These are phyloP conservation scores for Agriopis marginaria DNA, from an alignment of 2,888 invertebrate genomes.

Conservation along the genomic window DNA sequence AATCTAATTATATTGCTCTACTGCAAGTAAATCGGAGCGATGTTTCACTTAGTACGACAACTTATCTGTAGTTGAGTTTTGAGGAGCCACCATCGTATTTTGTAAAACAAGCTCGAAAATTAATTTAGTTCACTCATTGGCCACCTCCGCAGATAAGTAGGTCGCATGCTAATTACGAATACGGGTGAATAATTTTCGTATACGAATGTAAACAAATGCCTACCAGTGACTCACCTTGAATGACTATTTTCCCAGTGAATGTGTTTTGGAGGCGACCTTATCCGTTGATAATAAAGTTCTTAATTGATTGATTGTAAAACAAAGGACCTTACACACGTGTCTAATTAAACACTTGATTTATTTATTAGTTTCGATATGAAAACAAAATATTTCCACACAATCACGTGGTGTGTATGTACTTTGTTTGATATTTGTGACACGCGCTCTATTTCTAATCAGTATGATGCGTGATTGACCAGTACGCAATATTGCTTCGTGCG, in stretches of 20 bases:
- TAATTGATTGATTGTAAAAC: constrained; percentile 18
- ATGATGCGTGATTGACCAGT: background rate
- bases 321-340: constrained; percentile 18
- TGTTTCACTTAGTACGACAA: background rate
- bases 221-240: constrained; percentile 40
- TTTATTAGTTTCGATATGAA: constrained; percentile 24
- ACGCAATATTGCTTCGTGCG: too few relatives aligned
- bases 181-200: constrained; percentile 17
- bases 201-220: constrained; percentile 38
- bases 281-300: constrained; percentile 23
- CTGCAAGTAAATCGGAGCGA: background rate
- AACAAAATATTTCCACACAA: constrained; percentile 35
- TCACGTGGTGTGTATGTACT: constrained; percentile 23
- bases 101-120: background rate
- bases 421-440: constrained; percentile 23
- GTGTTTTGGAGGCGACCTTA: constrained; percentile 26
- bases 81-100: background rate
- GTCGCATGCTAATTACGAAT: constrained; percentile 1
- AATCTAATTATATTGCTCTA: too few relatives aligned
- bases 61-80: background rate
- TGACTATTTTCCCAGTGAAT: constrained; percentile 24
- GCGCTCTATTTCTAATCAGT: constrained; percentile 9
- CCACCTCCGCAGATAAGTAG: background rate
- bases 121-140: background rate
- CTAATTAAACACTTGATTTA: constrained; percentile 10